Conservation (phyloP, 1,140 invertebrate species). For the Heliconius congener region DNA sequence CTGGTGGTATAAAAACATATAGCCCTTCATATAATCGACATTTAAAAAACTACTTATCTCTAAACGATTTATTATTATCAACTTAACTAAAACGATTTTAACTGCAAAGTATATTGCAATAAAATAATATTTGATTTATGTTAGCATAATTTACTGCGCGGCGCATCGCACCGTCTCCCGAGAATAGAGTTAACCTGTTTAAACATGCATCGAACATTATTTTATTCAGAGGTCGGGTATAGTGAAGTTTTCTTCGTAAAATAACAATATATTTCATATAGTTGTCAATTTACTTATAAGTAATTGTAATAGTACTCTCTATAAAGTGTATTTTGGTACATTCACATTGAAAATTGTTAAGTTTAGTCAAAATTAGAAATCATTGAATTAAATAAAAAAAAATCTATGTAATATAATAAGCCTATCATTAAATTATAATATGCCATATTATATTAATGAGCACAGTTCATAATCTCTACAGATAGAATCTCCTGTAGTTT, state of each 20-base stretch:
- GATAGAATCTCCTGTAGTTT: too few relatives aligned
- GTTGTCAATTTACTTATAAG: background rate
- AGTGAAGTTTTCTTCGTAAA: constrained; percentile 34
- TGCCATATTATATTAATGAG: too few relatives aligned
- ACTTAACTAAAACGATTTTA: constrained; percentile 4
- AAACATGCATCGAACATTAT: constrained; percentile 53
- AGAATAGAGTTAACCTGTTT: constrained; percentile 39
- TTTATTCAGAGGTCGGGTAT: constrained; percentile 46
- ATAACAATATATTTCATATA: background rate
- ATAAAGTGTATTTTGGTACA: background rate
- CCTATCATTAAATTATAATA: too few relatives aligned
- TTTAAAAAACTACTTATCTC: constrained; percentile 3
- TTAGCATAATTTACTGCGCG: constrained; percentile 32
- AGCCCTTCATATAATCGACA: background rate
- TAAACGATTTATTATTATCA: constrained; percentile 3
- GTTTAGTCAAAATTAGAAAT: background rate
- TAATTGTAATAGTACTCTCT: background rate
- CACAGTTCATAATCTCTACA: too few relatives aligned
- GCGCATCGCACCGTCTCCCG: constrained; percentile 30
- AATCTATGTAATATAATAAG: too few relatives aligned
- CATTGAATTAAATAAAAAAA: too few relatives aligned
- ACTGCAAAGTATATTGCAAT: constrained; percentile 5
- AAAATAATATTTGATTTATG: constrained; percentile 23
- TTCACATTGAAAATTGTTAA: too few relatives aligned
- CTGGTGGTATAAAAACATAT: too few relatives aligned